phyloP scores from a whole-genome alignment of 2,113 vertebrate genomes.

The Leptocoma aspasia region DNA sequence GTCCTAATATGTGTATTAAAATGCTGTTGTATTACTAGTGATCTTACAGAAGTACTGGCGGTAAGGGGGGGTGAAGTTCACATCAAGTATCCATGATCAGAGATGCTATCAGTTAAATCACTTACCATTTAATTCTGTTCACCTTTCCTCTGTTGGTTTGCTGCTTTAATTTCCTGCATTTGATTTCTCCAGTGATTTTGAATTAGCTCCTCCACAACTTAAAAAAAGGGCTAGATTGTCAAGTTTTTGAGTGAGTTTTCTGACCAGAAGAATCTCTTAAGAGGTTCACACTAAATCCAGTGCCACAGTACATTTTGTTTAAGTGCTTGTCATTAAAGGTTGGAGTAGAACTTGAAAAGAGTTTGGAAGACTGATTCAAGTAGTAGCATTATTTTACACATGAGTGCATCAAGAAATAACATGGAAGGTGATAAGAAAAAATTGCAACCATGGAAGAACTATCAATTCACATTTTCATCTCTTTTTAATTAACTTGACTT shows the following conservation, averaged over 20 bases:
- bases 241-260: conserved; percentile 11
- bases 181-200: conserved; percentile 20
- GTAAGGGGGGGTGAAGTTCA: background rate
- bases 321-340: background rate
- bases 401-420: background rate
- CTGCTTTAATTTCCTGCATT: conserved; percentile 15
- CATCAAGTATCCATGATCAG: background rate
- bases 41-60: background rate
- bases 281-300: conserved; percentile 16
- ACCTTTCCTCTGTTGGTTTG: background rate
- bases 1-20: background rate
- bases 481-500: conserved; percentile 40
- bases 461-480: background rate
- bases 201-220: conserved; percentile 20
- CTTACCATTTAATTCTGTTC: background rate
- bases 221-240: background rate
- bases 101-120: background rate
- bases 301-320: conserved; percentile 3
- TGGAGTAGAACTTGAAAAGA: conserved; percentile 28
- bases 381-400: conserved; percentile 30
- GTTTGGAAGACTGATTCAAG: conserved; percentile 1
- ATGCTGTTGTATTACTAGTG: background rate
- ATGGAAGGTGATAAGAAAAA: background rate
- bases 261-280: conserved; percentile 36
- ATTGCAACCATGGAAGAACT: background rate